phyloP scores from a whole-genome alignment of 2,888 invertebrate species.

The Prenolepis imparis region DNA sequence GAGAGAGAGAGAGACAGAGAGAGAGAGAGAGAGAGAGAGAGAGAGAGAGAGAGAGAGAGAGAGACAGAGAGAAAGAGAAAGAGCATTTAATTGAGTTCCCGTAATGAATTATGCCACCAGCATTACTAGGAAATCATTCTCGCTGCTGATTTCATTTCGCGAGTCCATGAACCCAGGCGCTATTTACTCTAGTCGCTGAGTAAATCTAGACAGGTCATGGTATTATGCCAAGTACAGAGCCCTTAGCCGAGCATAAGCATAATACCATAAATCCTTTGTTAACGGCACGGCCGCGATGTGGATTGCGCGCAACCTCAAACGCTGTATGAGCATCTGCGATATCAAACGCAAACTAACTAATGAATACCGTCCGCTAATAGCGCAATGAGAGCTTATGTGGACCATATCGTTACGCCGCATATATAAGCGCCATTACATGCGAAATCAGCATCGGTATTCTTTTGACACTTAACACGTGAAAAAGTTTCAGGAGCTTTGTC shows the following conservation, averaged over 20 bases:
- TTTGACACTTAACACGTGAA: no score
- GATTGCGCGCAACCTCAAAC: slow-evolving; percentile 53
- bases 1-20: not conserved
- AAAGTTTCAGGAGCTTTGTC: no score
- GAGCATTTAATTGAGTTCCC: slow-evolving; percentile 10
- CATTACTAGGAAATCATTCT: slow-evolving; percentile 40
- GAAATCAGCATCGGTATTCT: no score
- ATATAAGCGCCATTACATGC: no score
- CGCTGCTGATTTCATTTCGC: slow-evolving; percentile 28
- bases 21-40: not conserved
- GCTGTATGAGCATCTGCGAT: slow-evolving; percentile 47
- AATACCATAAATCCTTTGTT: slow-evolving; percentile 61
- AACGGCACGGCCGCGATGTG: slow-evolving; percentile 47
- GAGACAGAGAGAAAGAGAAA: not conserved
- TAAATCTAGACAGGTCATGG: slow-evolving; percentile 54
- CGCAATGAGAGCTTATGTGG: slow-evolving; percentile 27
- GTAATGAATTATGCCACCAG: slow-evolving; percentile 43
- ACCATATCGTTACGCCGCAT: slow-evolving; percentile 20
- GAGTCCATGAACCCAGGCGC: slow-evolving; percentile 8
- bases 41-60: no score
- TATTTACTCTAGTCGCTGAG: slow-evolving; percentile 50
- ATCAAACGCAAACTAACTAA: slow-evolving; percentile 50
- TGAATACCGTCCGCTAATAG: slow-evolving; percentile 45
- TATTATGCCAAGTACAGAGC: slow-evolving; percentile 57
- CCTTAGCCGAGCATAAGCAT: slow-evolving; percentile 54